Percentiles rank a stretch among this genome's conserved stretches.
Conservation (phyloP, 2,888 invertebrate genomes). For the Baronia brevicornis region DNA sequence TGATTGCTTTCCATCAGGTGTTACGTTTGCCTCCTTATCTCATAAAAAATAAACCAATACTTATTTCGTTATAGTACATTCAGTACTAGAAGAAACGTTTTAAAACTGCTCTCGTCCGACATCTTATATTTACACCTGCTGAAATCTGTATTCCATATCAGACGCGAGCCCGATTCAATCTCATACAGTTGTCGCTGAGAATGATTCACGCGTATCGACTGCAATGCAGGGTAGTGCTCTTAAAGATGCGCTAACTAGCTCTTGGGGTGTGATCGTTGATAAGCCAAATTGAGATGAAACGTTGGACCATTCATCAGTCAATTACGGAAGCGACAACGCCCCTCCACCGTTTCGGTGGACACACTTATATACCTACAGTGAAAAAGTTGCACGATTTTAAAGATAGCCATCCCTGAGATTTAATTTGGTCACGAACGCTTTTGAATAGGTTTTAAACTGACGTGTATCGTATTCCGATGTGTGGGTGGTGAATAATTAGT, state of each 20-base stretch:
- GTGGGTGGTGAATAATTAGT: no score
- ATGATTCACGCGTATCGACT: conserved; percentile 56
- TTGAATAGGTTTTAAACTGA: conserved; percentile 2
- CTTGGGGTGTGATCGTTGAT: conserved; percentile 61
- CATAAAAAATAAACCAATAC: no score
- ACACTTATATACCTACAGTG: conserved; percentile 41
- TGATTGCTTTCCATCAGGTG: no score
- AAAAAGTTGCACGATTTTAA: conserved; percentile 50
- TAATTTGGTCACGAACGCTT: conserved; percentile 10
- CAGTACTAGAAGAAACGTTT: neutral
- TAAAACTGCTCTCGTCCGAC: conserved; percentile 38
- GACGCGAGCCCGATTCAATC: conserved; percentile 29
- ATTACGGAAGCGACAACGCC: conserved; percentile 61
- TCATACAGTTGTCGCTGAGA: conserved; percentile 59
- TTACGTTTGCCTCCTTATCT: no score
- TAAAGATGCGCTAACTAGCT: conserved; percentile 65
- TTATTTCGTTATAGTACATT: no score
- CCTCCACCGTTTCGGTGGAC: conserved; percentile 47
- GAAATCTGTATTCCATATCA: conserved; percentile 46
- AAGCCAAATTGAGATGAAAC: conserved; percentile 71
- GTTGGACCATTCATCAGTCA: conserved; percentile 70
- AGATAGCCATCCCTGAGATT: conserved; percentile 37
- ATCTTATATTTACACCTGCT: conserved; percentile 52
- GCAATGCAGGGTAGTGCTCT: conserved; percentile 24
- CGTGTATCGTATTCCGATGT: no score